Base-by-base conservation (phyloP, 2,888 invertebrate species). In the Omphaloscelis lunosa region DNA sequence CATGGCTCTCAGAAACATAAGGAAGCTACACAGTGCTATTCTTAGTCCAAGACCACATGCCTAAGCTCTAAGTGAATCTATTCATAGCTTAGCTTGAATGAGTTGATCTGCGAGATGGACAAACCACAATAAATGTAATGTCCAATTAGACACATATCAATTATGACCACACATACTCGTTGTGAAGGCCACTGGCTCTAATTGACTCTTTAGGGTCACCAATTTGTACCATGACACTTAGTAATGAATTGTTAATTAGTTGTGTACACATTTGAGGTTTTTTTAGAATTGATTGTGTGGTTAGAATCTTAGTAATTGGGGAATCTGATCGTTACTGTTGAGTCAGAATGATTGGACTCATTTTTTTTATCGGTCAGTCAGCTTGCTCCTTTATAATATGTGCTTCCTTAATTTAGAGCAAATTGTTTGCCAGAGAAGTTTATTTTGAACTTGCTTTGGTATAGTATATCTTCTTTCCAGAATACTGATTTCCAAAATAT, bases 121-220 rank as follows among this genome's bases (percentile, higher is more conserved):
- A 70, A 69, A 72, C 74, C 58, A 73, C 79, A 80, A 81, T 81
- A 79, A 86, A 77, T 79, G 71, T 84, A 77, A 80, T 72, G 69
- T 75, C 45, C 86, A 89, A 86, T 91, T 89, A 88, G 82, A 87
- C 91, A 89, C 88, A 84, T 88, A 83, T 80, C 83, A 89, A 89
- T 89, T 88, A 86, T 79, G 63, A 48, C 80, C 67, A 77, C 80
- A 80, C 80, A 77, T 62, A 80, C 67, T 83, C 67, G 76, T 85
- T 84, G 70, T 86, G 81, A 84, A 84, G 84, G 84, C 84, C 74
- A 84, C 82, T 84, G 83, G 75, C 72, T 58, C 61, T 84, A 85
- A 82, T 87, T 87, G 74, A 77, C 61, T 75, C 23, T 39, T 77
- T 80, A 74, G 75, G 82, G 82, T 84, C 69, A 80, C 48, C 75